Evolutionary conservation across 35 echinoderm and acorn worm species (phyloP), one percentile per base, ranked within the genome.

Genomic region (Amphiura filiformis): DNA sequence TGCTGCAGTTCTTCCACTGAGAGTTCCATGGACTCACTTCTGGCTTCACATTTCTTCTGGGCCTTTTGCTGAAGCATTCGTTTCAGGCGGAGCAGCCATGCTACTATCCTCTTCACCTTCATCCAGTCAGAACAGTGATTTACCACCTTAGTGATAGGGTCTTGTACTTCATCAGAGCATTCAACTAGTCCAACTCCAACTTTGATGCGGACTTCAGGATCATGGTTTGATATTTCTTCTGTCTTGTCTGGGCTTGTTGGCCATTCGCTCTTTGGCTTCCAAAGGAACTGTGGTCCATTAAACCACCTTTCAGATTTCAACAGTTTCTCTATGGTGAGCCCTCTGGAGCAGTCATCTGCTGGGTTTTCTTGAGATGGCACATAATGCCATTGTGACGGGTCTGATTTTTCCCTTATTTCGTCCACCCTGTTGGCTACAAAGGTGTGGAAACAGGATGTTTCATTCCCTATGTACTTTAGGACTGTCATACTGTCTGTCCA

Each of bases 221-320:
- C 57, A 65, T 85, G 5, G 32, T 34, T 49, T 34, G 75, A 32
- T 39, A 35, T 13, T 28, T 47, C 41, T 33, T 85, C 20, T 32
- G 47, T 31, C 30, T 33, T 13, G n/a, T 65, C 22, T 38, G 80
- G 26, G 33, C 38, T 65, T 31, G 31, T 23, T 35, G 77, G 85
- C 85, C 85, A 82, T 82, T 82, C 80, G 28, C 23, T 20, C 39
- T 65, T 38, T 41, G 23, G 0, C 18, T 81, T 1, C 88, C 88
- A 87, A 0, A 90, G 80, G 65, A 94, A 94, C 1, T 86, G 49
- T 82, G 93, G 84, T 35, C 93, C 93, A 33, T 38, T 88, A 26
- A 88, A 36, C 91, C 80, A 93, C 11, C 0, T n/a, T 2, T 36
- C 79, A 31, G 81, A 36, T 0, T 47, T 32, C 37, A 36, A n/a